Conservation (phyloP, 2,888 invertebrate species). For the Seira sanloemensis region DNA sequence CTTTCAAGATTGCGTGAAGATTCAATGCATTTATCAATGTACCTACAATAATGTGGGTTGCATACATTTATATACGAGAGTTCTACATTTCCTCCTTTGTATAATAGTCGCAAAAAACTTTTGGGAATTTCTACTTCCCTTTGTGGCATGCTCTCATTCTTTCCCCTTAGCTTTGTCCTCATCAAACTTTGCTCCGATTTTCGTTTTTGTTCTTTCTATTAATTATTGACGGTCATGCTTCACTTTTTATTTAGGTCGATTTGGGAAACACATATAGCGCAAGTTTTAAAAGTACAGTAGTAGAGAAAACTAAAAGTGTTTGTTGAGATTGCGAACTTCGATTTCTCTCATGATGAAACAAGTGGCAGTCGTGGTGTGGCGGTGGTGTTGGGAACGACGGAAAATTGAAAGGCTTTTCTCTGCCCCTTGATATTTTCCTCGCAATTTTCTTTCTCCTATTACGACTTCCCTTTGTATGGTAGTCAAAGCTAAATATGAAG, state of each 20-base stretch:
- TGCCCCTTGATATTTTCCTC: conserved; percentile 38
- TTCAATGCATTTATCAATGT: background rate
- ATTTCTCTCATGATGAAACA: background rate
- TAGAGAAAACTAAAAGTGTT: background rate
- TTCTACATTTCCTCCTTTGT: background rate
- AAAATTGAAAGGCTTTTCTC: conserved; percentile 37
- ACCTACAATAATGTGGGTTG: background rate
- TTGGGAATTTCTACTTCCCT: conserved; percentile 20
- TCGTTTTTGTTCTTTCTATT: background rate
- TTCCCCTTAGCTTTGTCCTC: background rate
- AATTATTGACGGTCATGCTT: conserved; percentile 44
- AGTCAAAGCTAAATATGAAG: too few relatives aligned
- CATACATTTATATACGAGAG: too few relatives aligned
- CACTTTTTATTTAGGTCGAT: conserved; percentile 44
- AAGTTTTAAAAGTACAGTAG: background rate
- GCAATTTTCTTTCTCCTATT: conserved; percentile 33
- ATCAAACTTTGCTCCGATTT: background rate
- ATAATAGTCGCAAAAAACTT: conserved; percentile 21
- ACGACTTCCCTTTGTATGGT: background rate
- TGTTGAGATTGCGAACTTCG: background rate
- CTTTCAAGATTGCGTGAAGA: background rate
- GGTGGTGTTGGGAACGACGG: conserved; percentile 24
- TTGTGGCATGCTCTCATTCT: background rate
- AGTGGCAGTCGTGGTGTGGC: background rate
- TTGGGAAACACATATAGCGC: background rate